Base-by-base conservation (phyloP, 2,113 vertebrate species). In the Stigmatopora argus region DNA sequence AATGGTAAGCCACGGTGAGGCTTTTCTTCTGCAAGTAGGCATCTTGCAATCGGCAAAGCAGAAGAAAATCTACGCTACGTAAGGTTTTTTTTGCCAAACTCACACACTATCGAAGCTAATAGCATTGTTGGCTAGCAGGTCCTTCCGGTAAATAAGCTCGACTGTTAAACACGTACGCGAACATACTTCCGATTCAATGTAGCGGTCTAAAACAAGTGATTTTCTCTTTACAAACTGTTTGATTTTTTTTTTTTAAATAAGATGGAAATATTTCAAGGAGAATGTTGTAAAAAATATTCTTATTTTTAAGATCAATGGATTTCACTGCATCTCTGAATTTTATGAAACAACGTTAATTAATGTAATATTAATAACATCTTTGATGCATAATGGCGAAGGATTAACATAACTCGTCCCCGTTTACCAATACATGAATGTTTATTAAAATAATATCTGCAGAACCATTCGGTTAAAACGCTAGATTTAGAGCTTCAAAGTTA, bases 161-260 rank as follows among this genome's bases (percentile, higher is more conserved):
- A 69, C 13, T 3, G 3, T 56, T 19, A 69, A 82, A 81, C 74
- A 23, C 3, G 3, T 3, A 0, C 1, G 1, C 3, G 18, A 1
- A 60, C 1, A 60, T 4, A 15, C 81, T 85, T 87, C 86, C 81
- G 0, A 2, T 0, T 19, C 57, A n/a, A n/a, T 12, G 34, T 41
- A 1, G 3, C 26, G 3, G 26, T 31, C 26, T 31, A 31, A 31
- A 31, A 31, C 26, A 31, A 31, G 26, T 45, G 44, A 49, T 18
- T 49, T 18, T 7, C 6, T n/a, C 47, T 5, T 18, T 4, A 18
- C 17, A 49, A 49, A 41, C 38, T 10, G 38, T 41, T 7, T n/a
- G n/a, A n/a, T n/a, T n/a, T n/a, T n/a, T n/a, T n/a, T n/a, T n/a
- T n/a, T n/a, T n/a, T n/a, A n/a, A n/a, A 8, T 41, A 41, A 41